Conservation (phyloP, 2,113 vertebrate genomes). For the Micromys minutus region DNA sequence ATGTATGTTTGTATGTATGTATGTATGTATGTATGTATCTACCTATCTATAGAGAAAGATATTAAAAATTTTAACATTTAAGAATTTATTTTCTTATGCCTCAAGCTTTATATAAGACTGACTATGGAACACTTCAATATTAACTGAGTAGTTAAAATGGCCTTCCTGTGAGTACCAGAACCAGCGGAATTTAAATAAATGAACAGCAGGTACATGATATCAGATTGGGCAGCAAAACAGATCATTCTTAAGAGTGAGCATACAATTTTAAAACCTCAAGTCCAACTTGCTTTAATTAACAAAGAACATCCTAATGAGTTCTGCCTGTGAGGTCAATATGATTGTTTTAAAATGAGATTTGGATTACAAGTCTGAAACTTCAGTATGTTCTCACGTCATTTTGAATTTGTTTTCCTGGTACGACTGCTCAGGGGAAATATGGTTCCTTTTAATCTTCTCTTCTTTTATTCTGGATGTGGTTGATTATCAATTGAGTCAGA, state of each 20-base stretch:
- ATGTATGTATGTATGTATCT: too few relatives aligned
- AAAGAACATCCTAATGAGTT: slow-evolving; percentile 6
- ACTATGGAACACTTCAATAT: slow-evolving; percentile 20
- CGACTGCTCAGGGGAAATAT: neutral
- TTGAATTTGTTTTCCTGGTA: neutral
- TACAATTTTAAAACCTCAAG: slow-evolving; percentile 1
- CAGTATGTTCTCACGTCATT: neutral
- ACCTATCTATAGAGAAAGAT: too few relatives aligned
- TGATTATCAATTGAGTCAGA: slow-evolving; percentile 17
- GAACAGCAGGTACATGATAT: neutral
- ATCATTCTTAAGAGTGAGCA: neutral
- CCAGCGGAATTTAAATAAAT: neutral
- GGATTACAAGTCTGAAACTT: neutral
- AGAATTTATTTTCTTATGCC: neutral
- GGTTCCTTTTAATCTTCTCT: slow-evolving; percentile 26
- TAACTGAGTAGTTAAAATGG: neutral
- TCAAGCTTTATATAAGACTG: neutral
- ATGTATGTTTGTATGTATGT: too few relatives aligned
- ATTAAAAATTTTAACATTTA: neutral
- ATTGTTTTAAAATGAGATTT: neutral
- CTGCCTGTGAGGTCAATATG: neutral
- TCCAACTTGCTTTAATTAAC: neutral
- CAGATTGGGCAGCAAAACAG: neutral
- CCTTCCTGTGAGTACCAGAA: neutral
- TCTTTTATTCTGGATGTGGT: slow-evolving; percentile 12